Evolutionary conservation across 2,888 invertebrate genomes (phyloP), one percentile per base, ranked within the genome.

Genomic region (Erannis defoliaria): DNA sequence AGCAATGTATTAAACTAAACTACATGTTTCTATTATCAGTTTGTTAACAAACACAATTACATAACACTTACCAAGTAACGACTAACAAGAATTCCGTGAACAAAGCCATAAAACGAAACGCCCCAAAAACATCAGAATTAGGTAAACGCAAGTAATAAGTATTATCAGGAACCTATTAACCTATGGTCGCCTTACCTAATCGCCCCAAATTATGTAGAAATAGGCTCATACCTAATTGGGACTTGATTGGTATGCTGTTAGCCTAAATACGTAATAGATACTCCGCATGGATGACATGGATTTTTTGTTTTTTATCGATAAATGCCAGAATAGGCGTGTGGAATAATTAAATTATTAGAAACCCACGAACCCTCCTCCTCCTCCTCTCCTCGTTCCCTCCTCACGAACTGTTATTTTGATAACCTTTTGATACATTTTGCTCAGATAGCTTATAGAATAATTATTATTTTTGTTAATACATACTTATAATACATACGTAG

Each of bases 141-240:
- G 29, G 45, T 46, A 46, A 58, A 58, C 31, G 23, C 10, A 51
- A 45, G 33, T 33, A 50, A 35, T 50, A 29, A 37, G 18, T 46
- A 31, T 46, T 58, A 48, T 57, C 49, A 31, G 49, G 57, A 62
- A 62, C 57, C 49, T 57, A 62, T 54, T 57, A 57, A 42, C 51
- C 23, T 42, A 54, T 38, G 43, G 35, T 49, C 21, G 38, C 26
- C 58, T 63, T 63, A 63, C 63, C 50, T 63, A 63, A 63, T 63
- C 63, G 63, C 31, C 57, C 63, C 31, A 51, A 63, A 63, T 62
- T 31, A 33, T 26, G 46, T 62, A 18, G 51, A 62, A 56, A 56
- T 56, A 26, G 51, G 56, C 33, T 37, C 45, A 29, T 45, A 58
- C 46, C 60, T 55, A 49, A 60, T 55, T 55, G n/a, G 33, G 26